A percentile compares a stretch with the other conserved stretches of the same genome.
phyloP scores from a whole-genome alignment of 2,113 vertebrate genomes.

The Coreoperca whiteheadi region DNA sequence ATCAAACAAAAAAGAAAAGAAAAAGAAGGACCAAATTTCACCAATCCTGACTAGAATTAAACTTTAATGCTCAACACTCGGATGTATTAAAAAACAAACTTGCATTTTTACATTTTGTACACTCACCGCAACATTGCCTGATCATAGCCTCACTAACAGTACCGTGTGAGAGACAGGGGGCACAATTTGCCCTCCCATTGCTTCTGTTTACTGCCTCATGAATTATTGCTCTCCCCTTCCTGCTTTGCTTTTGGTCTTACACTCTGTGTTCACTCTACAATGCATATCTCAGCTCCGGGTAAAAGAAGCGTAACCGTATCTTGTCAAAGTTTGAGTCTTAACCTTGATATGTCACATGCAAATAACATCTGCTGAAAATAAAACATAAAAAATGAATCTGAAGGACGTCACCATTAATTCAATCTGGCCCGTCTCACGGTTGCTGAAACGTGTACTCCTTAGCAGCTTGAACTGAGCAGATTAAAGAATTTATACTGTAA shows the following conservation, averaged over 20 bases:
- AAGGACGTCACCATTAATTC: slow-evolving; percentile 52
- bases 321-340: slow-evolving; percentile 50
- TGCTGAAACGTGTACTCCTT: slow-evolving; percentile 33
- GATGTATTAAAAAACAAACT: background rate
- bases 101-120: slow-evolving; percentile 3
- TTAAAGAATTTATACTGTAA: slow-evolving; percentile 60
- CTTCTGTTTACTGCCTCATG: slow-evolving; percentile 69
- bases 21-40: too few species aligned
- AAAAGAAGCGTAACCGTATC: slow-evolving; percentile 47
- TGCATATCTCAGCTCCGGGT: slow-evolving; percentile 26
- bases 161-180: background rate
- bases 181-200: slow-evolving; percentile 31
- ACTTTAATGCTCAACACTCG: too few species aligned
- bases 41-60: background rate
- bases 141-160: slow-evolving; percentile 21
- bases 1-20: too few species aligned
- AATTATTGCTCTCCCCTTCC: slow-evolving; percentile 52
- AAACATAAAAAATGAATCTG: slow-evolving; percentile 14
- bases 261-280: slow-evolving; percentile 12
- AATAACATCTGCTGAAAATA: slow-evolving; percentile 35
- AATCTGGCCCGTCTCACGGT: slow-evolving; percentile 29
- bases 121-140: background rate
- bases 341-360: slow-evolving; percentile 50
- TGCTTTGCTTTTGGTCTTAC: slow-evolving; percentile 13
- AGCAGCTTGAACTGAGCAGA: slow-evolving; percentile 59